Evolutionary conservation across 2,113 vertebrate species (phyloP).

Genomic region (Mellivora capensis): DNA sequence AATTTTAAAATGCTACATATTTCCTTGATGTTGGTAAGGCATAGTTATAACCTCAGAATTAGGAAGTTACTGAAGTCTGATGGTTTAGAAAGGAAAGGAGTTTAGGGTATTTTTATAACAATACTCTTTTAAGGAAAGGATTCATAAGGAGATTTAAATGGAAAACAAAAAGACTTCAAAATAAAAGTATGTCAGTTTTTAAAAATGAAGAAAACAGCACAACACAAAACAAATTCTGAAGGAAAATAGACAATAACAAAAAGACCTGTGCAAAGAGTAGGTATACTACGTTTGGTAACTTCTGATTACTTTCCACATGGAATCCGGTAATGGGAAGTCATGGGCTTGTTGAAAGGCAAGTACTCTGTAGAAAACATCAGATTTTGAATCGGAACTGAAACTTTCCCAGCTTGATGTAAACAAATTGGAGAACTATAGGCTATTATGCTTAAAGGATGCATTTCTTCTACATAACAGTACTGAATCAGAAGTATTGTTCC

Average conservation of each 20-base stretch:
- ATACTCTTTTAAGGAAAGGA: constrained; percentile 50
- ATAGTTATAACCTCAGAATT: neutral
- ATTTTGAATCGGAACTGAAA: constrained; percentile 63
- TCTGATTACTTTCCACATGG: constrained; percentile 70
- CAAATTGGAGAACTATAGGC: constrained; percentile 63
- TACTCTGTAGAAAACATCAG: constrained; percentile 5
- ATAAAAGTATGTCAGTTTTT: neutral
- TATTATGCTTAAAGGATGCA: constrained; percentile 50
- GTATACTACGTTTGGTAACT: constrained; percentile 46
- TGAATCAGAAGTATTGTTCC: constrained; percentile 74
- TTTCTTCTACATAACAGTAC: constrained; percentile 59
- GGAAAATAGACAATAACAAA: neutral
- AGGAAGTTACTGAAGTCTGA: constrained; percentile 31
- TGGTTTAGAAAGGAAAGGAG: constrained; percentile 46
- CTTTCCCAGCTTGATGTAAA: constrained; percentile 50
- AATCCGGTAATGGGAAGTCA: constrained; percentile 66
- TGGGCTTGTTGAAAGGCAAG: neutral
- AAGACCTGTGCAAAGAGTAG: constrained; percentile 23
- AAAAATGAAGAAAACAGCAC: neutral
- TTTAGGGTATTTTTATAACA: constrained; percentile 38
- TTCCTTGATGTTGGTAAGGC: constrained; percentile 27
- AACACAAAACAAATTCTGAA: constrained; percentile 4
- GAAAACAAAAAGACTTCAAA: neutral
- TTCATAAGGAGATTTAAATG: constrained; percentile 19
- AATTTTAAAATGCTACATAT: constrained; percentile 40